phyloP scores from a whole-genome alignment of 2,113 vertebrate genomes.

The Corythaeola cristata region DNA sequence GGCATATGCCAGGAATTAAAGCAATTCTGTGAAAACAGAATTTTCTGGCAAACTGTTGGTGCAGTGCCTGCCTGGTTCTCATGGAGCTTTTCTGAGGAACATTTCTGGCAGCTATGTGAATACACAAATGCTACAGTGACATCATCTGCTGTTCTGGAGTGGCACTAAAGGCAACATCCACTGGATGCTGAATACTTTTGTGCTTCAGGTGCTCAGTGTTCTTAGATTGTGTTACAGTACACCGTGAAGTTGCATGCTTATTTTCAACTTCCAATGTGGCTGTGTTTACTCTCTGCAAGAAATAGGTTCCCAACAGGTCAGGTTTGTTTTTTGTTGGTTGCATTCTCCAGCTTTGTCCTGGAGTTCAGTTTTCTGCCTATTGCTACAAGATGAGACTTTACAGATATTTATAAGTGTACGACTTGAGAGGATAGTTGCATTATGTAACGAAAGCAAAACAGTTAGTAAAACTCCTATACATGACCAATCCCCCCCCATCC shows the following conservation, averaged over 20 bases:
- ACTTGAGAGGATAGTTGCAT: neutral
- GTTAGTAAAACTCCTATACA: neutral
- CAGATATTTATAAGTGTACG: neutral
- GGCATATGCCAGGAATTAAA: slow-evolving; percentile 20
- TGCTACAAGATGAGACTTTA: neutral
- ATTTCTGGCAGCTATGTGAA: neutral
- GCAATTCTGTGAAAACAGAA: neutral
- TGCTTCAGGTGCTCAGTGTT: neutral
- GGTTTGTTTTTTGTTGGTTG: neutral
- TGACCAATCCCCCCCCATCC: neutral
- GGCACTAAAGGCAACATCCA: neutral
- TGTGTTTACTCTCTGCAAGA: neutral
- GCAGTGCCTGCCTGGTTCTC: neutral
- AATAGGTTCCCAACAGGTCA: neutral
- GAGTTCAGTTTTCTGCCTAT: neutral
- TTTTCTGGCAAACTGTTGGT: neutral
- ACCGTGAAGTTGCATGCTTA: neutral
- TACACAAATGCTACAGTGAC: neutral
- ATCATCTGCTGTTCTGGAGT: neutral
- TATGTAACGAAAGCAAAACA: neutral
- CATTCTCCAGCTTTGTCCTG: neutral
- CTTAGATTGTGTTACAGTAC: neutral
- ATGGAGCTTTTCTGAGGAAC: neutral
- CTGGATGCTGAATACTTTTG: neutral
- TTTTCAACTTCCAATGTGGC: neutral